Base-by-base conservation (phyloP, 1,140 invertebrate species). In the Dendroctonus ponderosae region DNA sequence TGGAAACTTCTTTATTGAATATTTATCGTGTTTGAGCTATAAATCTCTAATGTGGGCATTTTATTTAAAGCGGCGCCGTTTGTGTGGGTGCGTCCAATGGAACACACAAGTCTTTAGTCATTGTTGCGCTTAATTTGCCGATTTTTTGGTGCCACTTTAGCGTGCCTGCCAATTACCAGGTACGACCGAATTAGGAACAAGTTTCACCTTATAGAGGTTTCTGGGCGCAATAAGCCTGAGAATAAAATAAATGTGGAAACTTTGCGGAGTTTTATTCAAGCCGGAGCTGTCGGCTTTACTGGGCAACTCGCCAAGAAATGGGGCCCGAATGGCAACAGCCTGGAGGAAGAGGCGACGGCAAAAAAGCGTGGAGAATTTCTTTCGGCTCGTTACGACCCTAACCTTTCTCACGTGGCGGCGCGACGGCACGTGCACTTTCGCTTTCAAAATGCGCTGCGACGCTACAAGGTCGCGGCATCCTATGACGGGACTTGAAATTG, bases 341-440 rank as follows among this genome's bases (percentile, higher is more conserved):
- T 9, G 53, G 40, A 14, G 53, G 39, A 40, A 40, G 53, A 26
- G 26, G 46, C 7, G 8, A 42, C n/a, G 15, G 62, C 62, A 65
- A 65, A 65, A 65, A 65, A 65, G 43, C 44, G 39, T 43, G 6
- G 14, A 8, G 62, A 37, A 65, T 58, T 65, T 65, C 62, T 65
- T 65, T 65, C 54, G 51, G 52, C 56, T 7, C 56, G 56, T 46
- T 43, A 26, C 56, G 56, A 60, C 66, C 66, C 66, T 67, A 67
- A 67, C 66, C 66, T 67, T 66, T 42, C 64, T 56, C 64, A 66
- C 64, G 64, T 66, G 64, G 57, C 66, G 58, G 48, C 65, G 41
- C 14, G 42, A 42, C 51, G 46, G 58, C 66, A 67, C 66, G 58
- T 67, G 58, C 52, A 67, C 66, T 67, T 62, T 67, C 59, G 58